Conservation (phyloP, 2,888 invertebrate species). For the Ormyrus thymus region DNA sequence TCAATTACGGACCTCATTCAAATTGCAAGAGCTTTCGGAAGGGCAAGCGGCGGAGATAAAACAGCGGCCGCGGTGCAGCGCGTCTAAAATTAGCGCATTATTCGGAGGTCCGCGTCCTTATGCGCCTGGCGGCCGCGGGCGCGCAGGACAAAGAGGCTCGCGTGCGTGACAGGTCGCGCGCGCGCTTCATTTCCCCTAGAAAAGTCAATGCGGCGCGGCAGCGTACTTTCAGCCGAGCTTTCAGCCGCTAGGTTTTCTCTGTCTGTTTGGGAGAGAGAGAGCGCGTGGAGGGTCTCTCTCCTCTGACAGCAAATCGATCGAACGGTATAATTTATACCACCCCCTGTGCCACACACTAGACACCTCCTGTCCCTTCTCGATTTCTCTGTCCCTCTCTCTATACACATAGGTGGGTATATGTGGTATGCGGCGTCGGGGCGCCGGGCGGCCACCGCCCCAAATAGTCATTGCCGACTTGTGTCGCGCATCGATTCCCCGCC, state of each 20-base stretch:
- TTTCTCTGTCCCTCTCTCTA: slow-evolving; percentile 35
- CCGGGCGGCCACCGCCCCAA: slow-evolving; percentile 62
- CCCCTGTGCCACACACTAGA: slow-evolving; percentile 65
- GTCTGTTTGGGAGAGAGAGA: slow-evolving; percentile 43
- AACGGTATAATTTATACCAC: slow-evolving; percentile 75
- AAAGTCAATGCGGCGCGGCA: slow-evolving; percentile 45
- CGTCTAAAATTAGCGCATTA: no score
- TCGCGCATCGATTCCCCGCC: slow-evolving; percentile 61
- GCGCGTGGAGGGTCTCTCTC: slow-evolving; percentile 61
- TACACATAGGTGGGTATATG: slow-evolving; percentile 12
- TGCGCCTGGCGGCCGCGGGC: not conserved
- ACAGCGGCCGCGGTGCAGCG: no score
- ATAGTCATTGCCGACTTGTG: slow-evolving; percentile 69
- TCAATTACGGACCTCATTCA: not conserved
- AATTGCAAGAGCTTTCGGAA: not conserved
- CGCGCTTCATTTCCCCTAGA: slow-evolving; percentile 56
- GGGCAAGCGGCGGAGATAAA: not conserved
- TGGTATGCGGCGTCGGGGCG: slow-evolving; percentile 30
- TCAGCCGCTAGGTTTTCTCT: not conserved
- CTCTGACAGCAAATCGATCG: slow-evolving; percentile 75
- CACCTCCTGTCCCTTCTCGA: slow-evolving; percentile 54
- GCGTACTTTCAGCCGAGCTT: not conserved
- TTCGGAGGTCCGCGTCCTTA: no score
- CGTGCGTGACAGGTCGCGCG: slow-evolving; percentile 34
- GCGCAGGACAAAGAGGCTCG: slow-evolving; percentile 18